Percentiles rank a stretch among this genome's conserved stretches.
These are phyloP conservation scores for Climacteris rufus DNA, from an alignment of 2,113 vertebrate genomes.

Conservation along the genomic window DNA sequence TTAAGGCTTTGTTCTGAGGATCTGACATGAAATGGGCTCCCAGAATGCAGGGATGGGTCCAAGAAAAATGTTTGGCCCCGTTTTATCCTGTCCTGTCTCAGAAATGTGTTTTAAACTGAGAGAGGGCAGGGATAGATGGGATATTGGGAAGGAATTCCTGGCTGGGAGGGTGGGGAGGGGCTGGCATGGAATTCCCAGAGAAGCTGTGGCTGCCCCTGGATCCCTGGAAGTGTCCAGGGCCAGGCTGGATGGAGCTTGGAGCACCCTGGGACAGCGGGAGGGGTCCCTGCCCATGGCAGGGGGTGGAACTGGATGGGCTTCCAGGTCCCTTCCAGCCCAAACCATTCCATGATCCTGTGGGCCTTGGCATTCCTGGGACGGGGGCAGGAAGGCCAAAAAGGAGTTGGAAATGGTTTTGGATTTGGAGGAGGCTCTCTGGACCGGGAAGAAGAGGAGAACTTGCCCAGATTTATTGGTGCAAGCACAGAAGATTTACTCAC, in stretches of 20 bases:
- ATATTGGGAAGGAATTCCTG: background rate
- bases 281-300: background rate
- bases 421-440: background rate
- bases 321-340: background rate
- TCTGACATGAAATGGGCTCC: background rate
- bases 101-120: background rate
- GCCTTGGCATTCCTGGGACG: background rate
- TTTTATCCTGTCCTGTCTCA: background rate
- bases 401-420: background rate
- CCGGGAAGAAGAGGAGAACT: background rate
- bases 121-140: background rate
- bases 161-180: background rate
- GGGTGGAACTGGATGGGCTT: accelerated
- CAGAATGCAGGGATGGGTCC: background rate
- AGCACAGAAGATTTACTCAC: slow-evolving; percentile 5
- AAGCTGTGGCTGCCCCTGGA: background rate
- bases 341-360: accelerated
- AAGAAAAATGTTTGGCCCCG: background rate
- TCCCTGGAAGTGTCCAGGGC: background rate
- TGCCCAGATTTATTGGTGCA: slow-evolving; percentile 8
- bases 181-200: background rate
- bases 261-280: accelerated
- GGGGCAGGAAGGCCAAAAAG: background rate
- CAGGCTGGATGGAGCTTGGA: background rate
- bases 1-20: background rate